A percentile compares a stretch with the other conserved stretches of the same genome.
Evolutionary conservation across 2,113 vertebrate genomes (phyloP).

Genomic region (Anas platyrhynchos): DNA sequence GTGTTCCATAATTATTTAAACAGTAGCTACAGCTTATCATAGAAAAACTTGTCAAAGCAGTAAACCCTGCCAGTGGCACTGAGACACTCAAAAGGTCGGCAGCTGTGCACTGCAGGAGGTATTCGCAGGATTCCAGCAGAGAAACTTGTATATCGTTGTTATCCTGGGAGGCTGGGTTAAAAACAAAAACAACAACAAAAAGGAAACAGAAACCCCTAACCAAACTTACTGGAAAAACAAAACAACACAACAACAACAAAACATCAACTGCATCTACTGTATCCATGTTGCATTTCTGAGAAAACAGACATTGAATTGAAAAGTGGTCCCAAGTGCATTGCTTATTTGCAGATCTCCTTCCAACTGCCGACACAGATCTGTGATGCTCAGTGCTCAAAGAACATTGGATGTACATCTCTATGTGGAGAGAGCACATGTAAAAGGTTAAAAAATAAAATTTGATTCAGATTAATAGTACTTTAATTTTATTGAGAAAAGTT

Average conservation of each 20-base stretch:
- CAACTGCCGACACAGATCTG: neutral
- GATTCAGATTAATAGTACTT: neutral
- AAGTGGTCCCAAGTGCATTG: neutral
- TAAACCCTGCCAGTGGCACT: neutral
- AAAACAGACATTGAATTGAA: neutral
- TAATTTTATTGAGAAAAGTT: neutral
- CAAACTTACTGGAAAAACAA: neutral
- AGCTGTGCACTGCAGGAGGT: neutral
- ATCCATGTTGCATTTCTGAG: neutral
- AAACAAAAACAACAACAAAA: neutral
- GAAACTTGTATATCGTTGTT: neutral
- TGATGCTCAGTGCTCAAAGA: neutral
- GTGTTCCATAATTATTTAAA: neutral
- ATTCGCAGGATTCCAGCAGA: neutral
- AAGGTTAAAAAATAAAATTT: neutral
- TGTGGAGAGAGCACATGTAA: neutral
- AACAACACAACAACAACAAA: neutral
- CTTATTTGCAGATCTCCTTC: neutral
- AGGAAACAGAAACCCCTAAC: neutral
- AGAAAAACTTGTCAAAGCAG: neutral
- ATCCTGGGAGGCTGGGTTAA: neutral
- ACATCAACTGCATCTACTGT: fast-evolving
- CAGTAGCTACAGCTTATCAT: neutral
- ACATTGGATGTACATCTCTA: neutral
- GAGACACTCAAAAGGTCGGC: neutral